These are phyloP conservation scores for Flexamia atlantica DNA, from an alignment of 2,888 invertebrate species.

Conservation along the genomic window DNA sequence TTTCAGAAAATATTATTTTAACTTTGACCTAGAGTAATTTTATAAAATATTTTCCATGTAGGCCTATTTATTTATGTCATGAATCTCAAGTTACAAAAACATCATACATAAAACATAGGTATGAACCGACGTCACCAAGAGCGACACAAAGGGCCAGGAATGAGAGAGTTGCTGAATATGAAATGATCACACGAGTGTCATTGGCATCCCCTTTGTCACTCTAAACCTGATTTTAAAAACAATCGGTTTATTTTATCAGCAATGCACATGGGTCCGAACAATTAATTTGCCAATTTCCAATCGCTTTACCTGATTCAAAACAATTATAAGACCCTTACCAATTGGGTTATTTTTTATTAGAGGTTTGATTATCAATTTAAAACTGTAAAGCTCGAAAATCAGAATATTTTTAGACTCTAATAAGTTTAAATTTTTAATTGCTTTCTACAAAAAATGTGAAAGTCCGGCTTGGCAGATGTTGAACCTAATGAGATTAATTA, in stretches of 20 bases:
- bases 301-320: neutral
- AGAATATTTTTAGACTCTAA: too few species aligned
- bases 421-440: too few species aligned
- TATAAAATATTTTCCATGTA: neutral
- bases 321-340: too few species aligned
- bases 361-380: too few species aligned
- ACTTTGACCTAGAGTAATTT: too few species aligned
- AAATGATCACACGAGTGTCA: neutral
- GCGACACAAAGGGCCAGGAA: neutral
- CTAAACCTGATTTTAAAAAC: constrained; percentile 4
- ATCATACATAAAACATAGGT: neutral
- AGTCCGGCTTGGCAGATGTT: too few species aligned
- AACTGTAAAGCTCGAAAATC: too few species aligned
- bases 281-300: neutral
- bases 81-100: constrained; percentile 5
- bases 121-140: neutral
- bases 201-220: neutral
- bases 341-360: too few species aligned
- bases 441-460: too few species aligned
- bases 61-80: constrained; percentile 13
- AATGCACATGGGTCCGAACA: neutral
- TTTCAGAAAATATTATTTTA: too few species aligned
- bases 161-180: constrained; percentile 1
- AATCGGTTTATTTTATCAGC: neutral
- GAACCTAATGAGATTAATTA: too few species aligned